A percentile compares a stretch with the other conserved stretches of the same genome.
phyloP scores from a whole-genome alignment of 1,140 invertebrate genomes.

The Drosophila tristis region DNA sequence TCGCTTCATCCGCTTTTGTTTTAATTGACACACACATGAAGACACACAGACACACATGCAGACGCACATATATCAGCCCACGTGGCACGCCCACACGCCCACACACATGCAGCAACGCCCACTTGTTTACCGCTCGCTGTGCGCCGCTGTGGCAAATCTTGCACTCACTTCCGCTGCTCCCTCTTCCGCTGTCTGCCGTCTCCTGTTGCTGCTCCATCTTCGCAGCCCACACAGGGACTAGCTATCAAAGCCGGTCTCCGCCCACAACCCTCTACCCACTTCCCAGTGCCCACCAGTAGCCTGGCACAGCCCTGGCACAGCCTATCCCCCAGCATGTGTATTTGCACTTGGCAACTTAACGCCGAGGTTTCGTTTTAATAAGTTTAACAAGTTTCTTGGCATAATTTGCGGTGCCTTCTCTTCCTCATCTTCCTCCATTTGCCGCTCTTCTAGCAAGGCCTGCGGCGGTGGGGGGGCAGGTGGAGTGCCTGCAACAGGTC shows the following conservation, averaged over 20 bases:
- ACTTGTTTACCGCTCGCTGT: conserved; percentile 62
- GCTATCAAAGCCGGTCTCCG: too few relatives aligned
- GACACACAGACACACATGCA: conserved; percentile 5
- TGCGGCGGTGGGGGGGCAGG: neutral
- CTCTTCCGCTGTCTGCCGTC: neutral
- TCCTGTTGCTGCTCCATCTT: neutral
- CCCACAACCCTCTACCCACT: too few relatives aligned
- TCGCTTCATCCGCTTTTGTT: conserved; percentile 20
- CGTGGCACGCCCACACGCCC: conserved; percentile 40
- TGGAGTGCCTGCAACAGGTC: conserved; percentile 47
- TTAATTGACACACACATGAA: conserved; percentile 51
- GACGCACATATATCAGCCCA: conserved; percentile 3
- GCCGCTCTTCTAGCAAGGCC: conserved; percentile 7
- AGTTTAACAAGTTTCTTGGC: conserved; percentile 83
- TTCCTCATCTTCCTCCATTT: neutral
- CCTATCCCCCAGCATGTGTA: conserved; percentile 43
- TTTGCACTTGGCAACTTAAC: conserved; percentile 73
- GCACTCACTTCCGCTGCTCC: conserved; percentile 5
- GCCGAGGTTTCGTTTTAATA: conserved; percentile 83
- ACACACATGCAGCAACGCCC: conserved; percentile 30
- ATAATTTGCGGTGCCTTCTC: conserved; percentile 74
- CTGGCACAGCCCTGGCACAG: too few relatives aligned
- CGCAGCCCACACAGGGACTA: neutral
- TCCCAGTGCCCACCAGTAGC: too few relatives aligned
- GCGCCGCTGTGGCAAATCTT: conserved; percentile 14